These are phyloP conservation scores for Crambe crambe DNA, from an alignment of 37 sponge, comb jelly and placozoan genomes.

Conservation along the genomic window DNA sequence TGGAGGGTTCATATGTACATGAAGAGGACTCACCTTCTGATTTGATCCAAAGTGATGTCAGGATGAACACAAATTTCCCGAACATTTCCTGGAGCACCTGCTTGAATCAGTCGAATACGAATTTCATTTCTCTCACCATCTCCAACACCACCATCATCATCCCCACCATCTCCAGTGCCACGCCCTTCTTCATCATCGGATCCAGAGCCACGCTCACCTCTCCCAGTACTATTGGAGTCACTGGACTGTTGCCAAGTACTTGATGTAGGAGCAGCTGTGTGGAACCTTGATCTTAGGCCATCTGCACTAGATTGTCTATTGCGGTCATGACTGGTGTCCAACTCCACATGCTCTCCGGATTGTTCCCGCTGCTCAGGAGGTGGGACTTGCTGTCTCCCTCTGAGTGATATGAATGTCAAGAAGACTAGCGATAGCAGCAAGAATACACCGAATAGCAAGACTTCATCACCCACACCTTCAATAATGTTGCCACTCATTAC, in stretches of 20 bases:
- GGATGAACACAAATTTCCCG: background rate
- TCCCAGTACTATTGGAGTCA: background rate
- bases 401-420: background rate
- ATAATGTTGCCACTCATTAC: conserved; percentile 13
- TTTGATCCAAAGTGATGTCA: conserved; percentile 15
- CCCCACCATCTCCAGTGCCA: background rate
- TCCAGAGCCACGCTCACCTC: background rate
- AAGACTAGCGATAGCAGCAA: conserved; percentile 2
- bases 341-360: too few relatives aligned
- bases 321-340: background rate
- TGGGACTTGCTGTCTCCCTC: background rate
- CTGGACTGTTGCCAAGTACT: background rate
- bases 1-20: too few relatives aligned
- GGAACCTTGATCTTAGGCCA: background rate
- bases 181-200: background rate
- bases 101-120: conserved; percentile 18
- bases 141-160: background rate
- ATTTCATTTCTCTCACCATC: background rate
- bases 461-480: conserved; percentile 66
- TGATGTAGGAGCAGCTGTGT: background rate
- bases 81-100: conserved; percentile 2
- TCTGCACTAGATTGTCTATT: background rate
- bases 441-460: conserved; percentile 53
- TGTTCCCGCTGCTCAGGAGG: too few relatives aligned
- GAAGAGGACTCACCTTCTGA: conserved; percentile 37